Percentiles rank a stretch among this genome's conserved stretches.
phyloP scores from a whole-genome alignment of 2,797 vertebrate genomes.

The Catostomus latipinnis region DNA sequence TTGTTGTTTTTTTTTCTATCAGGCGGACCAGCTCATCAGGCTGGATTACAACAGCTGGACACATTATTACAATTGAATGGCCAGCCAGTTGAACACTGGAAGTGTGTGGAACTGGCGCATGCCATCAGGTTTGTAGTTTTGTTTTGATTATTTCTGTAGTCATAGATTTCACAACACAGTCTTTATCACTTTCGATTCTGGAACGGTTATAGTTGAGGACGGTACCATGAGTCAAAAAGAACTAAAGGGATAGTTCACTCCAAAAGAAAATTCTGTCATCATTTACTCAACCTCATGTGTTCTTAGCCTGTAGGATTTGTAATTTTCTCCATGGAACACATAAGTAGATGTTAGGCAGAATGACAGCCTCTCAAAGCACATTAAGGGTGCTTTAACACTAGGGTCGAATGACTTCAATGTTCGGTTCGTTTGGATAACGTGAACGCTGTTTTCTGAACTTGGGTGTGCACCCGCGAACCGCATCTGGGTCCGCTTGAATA shows the following conservation, averaged over 20 bases:
- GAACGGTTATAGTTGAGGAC: not conserved
- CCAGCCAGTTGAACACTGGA: slow-evolving; percentile 91
- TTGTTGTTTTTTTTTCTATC: not conserved
- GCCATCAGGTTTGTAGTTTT: slow-evolving; percentile 84
- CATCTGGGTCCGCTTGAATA: no score
- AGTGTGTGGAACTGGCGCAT: slow-evolving; percentile 89
- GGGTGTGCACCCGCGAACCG: no score
- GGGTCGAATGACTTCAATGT: no score
- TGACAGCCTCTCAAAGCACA: no score
- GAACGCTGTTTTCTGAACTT: no score
- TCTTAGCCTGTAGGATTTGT: no score
- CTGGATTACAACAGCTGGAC: slow-evolving; percentile 89
- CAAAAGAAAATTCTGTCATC: not conserved
- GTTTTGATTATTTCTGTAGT: not conserved
- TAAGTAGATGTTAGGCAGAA: no score
- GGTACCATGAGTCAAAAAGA: not conserved
- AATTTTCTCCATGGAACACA: no score
- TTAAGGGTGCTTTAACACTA: no score
- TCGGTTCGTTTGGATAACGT: no score
- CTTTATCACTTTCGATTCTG: not conserved
- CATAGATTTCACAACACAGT: not conserved
- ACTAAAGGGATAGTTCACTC: not conserved
- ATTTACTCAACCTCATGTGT: not conserved
- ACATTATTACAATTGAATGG: slow-evolving; percentile 89
- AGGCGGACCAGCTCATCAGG: slow-evolving; percentile 90